Percentiles rank a stretch among this genome's conserved stretches.
phyloP scores from a whole-genome alignment of 2,113 vertebrate species.

The Neofelis nebulosa region DNA sequence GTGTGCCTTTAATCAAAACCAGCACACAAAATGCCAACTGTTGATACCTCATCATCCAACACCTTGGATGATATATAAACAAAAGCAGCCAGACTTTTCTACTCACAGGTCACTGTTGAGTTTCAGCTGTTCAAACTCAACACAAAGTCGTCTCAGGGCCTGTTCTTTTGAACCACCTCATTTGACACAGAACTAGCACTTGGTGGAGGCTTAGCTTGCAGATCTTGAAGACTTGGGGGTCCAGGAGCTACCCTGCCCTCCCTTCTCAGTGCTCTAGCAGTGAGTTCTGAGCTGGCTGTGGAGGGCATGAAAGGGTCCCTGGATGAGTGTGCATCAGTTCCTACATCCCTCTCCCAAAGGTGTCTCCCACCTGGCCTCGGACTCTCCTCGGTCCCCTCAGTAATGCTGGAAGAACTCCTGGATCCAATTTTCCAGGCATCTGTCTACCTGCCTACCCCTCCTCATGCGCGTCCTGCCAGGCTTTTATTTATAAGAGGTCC shows the following conservation, averaged over 20 bases:
- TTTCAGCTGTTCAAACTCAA: background rate
- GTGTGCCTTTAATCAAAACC: constrained; percentile 38
- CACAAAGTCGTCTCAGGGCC: background rate
- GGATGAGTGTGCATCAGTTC: background rate
- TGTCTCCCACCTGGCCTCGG: background rate
- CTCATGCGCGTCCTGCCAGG: background rate
- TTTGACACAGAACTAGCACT: background rate
- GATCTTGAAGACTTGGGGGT: rapidly evolving
- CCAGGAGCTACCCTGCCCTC: background rate
- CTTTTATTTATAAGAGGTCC: background rate
- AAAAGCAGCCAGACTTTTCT: background rate
- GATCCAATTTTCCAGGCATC: background rate
- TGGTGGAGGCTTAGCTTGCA: background rate
- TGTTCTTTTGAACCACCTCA: background rate
- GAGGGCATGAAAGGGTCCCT: background rate
- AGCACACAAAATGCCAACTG: background rate
- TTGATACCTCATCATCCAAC: background rate
- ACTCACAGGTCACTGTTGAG: background rate
- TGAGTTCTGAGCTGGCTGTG: background rate
- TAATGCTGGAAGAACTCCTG: background rate
- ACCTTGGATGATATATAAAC: background rate
- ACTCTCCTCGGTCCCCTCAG: background rate
- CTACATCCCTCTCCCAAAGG: background rate
- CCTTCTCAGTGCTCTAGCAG: background rate
- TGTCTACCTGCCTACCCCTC: background rate